A percentile compares a stretch with the other conserved stretches of the same genome.
phyloP scores from a whole-genome alignment of 2,888 invertebrate species.

The Limnephilus lunatus region DNA sequence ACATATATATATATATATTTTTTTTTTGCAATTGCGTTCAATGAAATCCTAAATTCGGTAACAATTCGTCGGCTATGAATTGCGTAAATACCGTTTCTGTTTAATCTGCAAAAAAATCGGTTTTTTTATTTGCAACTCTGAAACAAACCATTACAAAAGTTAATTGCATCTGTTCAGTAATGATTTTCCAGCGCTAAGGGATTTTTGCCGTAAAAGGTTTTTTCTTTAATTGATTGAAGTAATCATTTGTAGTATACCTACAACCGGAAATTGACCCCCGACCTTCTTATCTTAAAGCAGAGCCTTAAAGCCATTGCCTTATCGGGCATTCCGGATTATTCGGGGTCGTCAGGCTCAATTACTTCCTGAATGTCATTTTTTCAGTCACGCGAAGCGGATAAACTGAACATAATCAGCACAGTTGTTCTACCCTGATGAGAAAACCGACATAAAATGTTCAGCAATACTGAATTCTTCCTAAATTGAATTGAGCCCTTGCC shows the following conservation, averaged over 20 bases:
- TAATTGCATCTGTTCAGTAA: not conserved
- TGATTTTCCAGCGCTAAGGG: not conserved
- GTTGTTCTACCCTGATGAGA: not conserved
- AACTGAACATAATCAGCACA: not conserved
- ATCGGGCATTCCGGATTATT: not conserved
- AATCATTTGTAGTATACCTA: not conserved
- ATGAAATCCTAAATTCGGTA: too few relatives aligned
- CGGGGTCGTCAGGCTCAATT: not conserved
- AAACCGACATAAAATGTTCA: not conserved
- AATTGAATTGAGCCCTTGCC: not conserved
- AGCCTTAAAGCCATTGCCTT: not conserved
- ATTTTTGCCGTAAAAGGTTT: not conserved
- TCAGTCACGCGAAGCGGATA: not conserved
- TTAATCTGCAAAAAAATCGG: too few relatives aligned
- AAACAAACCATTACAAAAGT: too few relatives aligned
- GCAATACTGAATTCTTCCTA: not conserved
- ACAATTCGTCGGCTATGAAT: too few relatives aligned
- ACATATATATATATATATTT: too few relatives aligned
- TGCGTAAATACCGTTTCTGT: not conserved
- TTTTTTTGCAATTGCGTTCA: too few relatives aligned
- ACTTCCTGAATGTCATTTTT: not conserved
- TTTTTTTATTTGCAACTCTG: too few relatives aligned
- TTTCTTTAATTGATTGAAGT: not conserved
- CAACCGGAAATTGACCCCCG: not conserved
- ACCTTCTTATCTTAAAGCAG: not conserved